Conservation (phyloP, 1,140 invertebrate genomes). For the Asobara japonica region DNA sequence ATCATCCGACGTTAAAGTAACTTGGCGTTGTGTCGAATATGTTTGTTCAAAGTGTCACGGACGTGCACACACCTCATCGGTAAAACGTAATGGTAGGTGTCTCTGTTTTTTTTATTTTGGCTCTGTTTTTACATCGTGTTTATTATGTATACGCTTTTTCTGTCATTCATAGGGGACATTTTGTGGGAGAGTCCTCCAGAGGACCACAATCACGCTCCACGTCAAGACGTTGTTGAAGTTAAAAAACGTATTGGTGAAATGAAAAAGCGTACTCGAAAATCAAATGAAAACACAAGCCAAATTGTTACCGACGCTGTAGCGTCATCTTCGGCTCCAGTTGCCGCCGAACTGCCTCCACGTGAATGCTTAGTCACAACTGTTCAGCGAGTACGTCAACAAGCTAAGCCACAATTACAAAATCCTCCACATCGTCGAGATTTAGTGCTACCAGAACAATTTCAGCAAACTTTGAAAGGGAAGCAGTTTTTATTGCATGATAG, state of each 20-base stretch:
- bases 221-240: not conserved
- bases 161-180: not conserved
- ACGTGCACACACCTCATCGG: not conserved
- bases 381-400: not conserved
- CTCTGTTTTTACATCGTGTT: not conserved
- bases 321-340: not conserved
- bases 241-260: not conserved
- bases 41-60: not conserved
- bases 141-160: not conserved
- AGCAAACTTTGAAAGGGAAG: not conserved
- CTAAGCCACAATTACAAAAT: not conserved
- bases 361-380: not conserved
- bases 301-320: not conserved
- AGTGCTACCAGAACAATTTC: not conserved
- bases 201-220: not conserved
- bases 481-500: slow-evolving; percentile 24
- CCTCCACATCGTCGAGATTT: not conserved
- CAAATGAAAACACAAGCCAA: not conserved
- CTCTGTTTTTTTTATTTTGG: not conserved
- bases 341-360: not conserved
- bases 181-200: not conserved
- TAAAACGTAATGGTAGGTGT: not conserved
- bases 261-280: not conserved
- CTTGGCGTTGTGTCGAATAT: not conserved
- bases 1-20: not conserved